Evolutionary conservation across 2,888 invertebrate genomes (phyloP).

Genomic region (Dolomedes plantarius): DNA sequence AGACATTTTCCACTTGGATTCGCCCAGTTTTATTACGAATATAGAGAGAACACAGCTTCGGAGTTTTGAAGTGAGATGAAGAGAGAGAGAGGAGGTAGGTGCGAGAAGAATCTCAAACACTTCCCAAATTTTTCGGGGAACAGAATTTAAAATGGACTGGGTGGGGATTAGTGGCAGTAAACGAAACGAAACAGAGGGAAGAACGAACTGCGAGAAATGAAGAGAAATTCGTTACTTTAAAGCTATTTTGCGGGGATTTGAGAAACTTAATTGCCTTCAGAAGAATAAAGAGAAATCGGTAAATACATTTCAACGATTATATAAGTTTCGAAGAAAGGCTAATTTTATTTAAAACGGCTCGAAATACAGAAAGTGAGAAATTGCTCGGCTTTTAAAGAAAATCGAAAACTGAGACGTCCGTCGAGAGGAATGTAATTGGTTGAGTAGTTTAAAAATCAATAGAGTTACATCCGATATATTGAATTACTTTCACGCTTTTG

Average conservation of each 20-base stretch:
- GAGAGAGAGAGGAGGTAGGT: no score
- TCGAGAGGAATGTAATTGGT: no score
- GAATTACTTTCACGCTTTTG: no score
- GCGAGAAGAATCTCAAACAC: background rate
- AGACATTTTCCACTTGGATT: slow-evolving; percentile 7
- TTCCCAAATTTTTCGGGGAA: background rate
- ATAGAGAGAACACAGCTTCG: background rate
- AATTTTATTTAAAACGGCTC: background rate
- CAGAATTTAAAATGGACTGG: background rate
- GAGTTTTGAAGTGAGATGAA: no score
- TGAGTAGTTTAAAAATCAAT: no score
- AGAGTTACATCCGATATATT: no score
- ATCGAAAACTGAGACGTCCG: no score
- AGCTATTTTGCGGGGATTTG: background rate
- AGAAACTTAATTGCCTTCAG: background rate
- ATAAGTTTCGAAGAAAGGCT: background rate
- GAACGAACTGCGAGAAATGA: background rate
- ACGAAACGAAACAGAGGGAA: background rate
- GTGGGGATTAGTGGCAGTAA: background rate
- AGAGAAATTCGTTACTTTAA: background rate
- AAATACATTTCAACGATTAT: background rate
- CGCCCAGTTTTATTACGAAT: background rate
- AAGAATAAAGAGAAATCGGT: background rate
- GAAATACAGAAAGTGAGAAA: no score
- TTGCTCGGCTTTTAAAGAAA: no score